Percentiles rank a stretch among this genome's conserved stretches.
phyloP scores from a whole-genome alignment of 1,140 invertebrate species.

The Cepaea nemoralis region DNA sequence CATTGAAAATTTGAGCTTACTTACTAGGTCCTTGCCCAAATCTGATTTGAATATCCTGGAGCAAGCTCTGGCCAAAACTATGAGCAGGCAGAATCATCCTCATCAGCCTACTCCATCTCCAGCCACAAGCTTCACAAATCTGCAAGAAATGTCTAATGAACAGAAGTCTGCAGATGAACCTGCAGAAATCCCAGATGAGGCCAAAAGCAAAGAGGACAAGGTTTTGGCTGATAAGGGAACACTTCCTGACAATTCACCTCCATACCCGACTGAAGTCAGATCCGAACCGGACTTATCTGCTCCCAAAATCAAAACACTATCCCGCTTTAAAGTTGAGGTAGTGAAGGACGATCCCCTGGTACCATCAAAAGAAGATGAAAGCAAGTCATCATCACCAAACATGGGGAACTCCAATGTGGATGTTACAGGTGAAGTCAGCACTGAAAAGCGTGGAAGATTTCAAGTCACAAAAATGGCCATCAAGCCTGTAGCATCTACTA shows the following conservation, averaged over 20 bases:
- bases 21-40: neutral
- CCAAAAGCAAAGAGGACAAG: constrained; percentile 4
- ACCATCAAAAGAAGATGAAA: neutral
- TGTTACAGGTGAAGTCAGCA: neutral
- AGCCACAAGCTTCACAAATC: neutral
- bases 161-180: neutral
- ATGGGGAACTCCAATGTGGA: neutral
- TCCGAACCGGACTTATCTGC: constrained; percentile 33
- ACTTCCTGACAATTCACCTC: neutral
- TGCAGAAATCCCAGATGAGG: neutral
- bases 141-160: neutral
- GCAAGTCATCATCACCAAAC: neutral
- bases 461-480: constrained; percentile 25
- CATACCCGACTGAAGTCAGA: neutral
- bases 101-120: constrained; percentile 11
- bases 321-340: constrained; percentile 31
- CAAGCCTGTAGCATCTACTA: neutral
- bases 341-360: constrained; percentile 20
- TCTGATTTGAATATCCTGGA: constrained; percentile 31
- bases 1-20: constrained; percentile 16
- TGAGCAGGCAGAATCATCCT: constrained; percentile 26
- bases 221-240: neutral
- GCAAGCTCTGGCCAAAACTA: constrained; percentile 34
- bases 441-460: constrained; percentile 29
- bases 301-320: constrained; percentile 19